These are phyloP conservation scores for Atherix ibis DNA, from an alignment of 2,888 invertebrate genomes.

Conservation along the genomic window DNA sequence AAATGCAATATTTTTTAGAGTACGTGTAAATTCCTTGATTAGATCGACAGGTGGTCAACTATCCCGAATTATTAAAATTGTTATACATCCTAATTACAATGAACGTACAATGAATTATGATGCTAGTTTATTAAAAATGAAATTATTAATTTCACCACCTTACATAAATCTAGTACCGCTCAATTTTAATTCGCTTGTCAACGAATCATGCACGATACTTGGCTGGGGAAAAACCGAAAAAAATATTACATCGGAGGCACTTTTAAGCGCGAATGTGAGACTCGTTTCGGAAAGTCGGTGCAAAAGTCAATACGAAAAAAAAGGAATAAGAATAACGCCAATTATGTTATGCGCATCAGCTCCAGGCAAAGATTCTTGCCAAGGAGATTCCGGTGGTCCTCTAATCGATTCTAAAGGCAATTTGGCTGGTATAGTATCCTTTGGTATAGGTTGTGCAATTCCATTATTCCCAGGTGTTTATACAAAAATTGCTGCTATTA, in stretches of 20 bases:
- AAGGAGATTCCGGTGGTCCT: conserved; percentile 13
- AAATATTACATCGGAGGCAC: no score
- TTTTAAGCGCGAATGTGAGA: neutral
- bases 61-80: neutral
- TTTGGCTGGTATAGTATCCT: conserved; percentile 4
- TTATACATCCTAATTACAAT: neutral
- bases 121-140: neutral
- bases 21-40: neutral
- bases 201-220: neutral
- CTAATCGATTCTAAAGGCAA: conserved; percentile 4
- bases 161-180: neutral
- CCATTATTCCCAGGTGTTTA: conserved; percentile 6
- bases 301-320: neutral
- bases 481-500: conserved; percentile 2
- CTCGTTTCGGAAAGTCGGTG: neutral
- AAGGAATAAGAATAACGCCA: neutral
- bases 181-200: neutral
- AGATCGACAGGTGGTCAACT: neutral
- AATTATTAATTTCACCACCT: neutral
- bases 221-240: neutral
- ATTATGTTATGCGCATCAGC: conserved; percentile 7
- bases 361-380: neutral
- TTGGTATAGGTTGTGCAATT: conserved; percentile 9
- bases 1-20: neutral
- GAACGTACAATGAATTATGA: neutral